A percentile compares a stretch with the other conserved stretches of the same genome.
Conservation (phyloP, 2,113 vertebrate genomes). For the Probosciger aterrimus region DNA sequence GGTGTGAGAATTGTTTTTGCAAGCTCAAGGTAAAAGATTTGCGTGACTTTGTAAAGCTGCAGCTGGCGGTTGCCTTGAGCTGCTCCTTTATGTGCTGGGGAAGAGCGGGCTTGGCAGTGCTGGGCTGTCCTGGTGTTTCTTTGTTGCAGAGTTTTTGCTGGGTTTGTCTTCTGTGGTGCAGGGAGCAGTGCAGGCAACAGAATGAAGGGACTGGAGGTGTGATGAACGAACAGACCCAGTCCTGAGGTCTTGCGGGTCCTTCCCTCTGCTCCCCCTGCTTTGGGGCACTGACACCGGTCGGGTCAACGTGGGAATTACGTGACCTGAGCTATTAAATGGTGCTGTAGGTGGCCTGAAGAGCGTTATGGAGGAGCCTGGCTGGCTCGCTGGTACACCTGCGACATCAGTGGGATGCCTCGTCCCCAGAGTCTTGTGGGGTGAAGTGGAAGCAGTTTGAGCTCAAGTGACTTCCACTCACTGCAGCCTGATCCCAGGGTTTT, state of each 20-base stretch:
- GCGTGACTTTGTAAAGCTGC: neutral
- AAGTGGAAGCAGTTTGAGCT: neutral
- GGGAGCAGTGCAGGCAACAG: neutral
- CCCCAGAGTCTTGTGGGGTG: neutral
- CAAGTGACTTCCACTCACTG: neutral
- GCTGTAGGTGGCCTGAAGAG: neutral
- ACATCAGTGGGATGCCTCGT: neutral
- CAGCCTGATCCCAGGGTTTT: neutral
- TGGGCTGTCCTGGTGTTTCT: neutral
- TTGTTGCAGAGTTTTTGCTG: conserved; percentile 39
- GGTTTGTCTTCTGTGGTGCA: neutral
- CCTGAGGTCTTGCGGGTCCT: neutral
- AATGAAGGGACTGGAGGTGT: neutral
- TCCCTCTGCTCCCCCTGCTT: neutral
- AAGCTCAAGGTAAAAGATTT: conserved; percentile 51
- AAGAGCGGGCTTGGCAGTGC: neutral
- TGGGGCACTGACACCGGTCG: neutral
- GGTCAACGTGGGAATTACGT: fast-evolving
- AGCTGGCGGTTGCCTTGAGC: neutral
- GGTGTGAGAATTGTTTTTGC: conserved; percentile 32
- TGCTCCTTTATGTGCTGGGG: neutral
- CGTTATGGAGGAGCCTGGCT: neutral
- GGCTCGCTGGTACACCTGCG: neutral
- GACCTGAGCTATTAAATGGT: neutral
- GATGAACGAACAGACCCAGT: neutral